Base-by-base conservation (phyloP, 2,888 invertebrate species). In the Sthenelais limicola region DNA sequence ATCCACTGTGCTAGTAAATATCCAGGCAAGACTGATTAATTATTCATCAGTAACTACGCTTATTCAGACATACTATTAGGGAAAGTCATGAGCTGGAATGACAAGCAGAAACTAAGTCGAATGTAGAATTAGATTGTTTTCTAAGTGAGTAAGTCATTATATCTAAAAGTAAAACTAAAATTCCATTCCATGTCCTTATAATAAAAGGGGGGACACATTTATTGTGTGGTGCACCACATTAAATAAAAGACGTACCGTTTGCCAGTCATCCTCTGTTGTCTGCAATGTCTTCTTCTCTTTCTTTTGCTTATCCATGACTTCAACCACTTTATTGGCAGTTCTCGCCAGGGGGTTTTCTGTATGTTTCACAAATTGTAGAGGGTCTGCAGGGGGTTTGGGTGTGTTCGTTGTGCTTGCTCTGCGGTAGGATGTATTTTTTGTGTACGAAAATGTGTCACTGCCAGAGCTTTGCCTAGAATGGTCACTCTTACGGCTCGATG, bases 321-420 rank as follows among this genome's bases (percentile, higher is more conserved):
- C 78, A 26, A 86, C 82, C 74, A 84, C 83, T 62, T 84, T 82
- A 62, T 81, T 79, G 0, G 87, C 87, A 38, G 80, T 75, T 71
- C 80, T 78, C 3, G 85, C 83, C 68, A 87, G 72, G 9, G 80
- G 78, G 4, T 78, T 78, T 24, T 82, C 81, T 21, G 79, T 76
- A 49, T 78, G 78, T 76, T 85, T 83, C 48, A 86, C 79, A 78
- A 86, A 87, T 81, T 87, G 86, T 58, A 86, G 77, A 0, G 87
- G 85, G 74, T 87, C 83, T 15, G 76, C 67, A 0, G 76, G 52
- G 1, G 76, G 67, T 0, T 79, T 74, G 32, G 80, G 80, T 4
- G 80, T 76, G n/a, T 80, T 75, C 7, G 72, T 76, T 12, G 74
- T 72, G 3, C 43, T 24, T 4, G 47, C 73, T 15, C 74, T 56